Conservation (phyloP, 1,140 invertebrate genomes). For the Bombus sylvicola region DNA sequence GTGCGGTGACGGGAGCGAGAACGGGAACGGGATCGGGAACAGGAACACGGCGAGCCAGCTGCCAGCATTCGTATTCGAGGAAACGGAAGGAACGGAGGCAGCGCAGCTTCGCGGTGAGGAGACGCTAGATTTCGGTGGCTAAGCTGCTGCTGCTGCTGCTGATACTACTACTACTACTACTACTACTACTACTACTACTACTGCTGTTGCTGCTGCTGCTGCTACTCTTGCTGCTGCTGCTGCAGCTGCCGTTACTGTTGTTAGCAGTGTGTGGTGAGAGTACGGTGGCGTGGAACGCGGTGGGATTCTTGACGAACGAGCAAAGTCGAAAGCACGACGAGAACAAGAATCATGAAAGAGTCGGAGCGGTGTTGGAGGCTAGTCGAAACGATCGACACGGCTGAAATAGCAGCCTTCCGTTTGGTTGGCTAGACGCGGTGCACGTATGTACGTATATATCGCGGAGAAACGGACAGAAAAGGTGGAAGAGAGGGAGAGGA, state of each 20-base stretch:
- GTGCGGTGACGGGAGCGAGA: not conserved
- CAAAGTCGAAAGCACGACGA: not conserved
- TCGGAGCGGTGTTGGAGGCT: slow-evolving; percentile 29
- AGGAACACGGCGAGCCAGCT: not conserved
- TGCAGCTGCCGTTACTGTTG: not conserved
- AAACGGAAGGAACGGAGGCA: slow-evolving; percentile 12
- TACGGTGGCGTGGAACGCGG: not conserved
- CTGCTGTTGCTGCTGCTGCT: too few relatives aligned
- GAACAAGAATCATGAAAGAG: slow-evolving; percentile 50
- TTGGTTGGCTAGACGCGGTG: slow-evolving; percentile 48
- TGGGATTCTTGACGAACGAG: not conserved
- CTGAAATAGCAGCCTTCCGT: slow-evolving; percentile 39
- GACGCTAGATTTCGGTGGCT: not conserved
- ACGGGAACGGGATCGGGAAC: not conserved
- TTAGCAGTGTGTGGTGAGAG: not conserved
- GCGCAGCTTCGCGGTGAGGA: not conserved
- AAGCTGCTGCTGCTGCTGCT: too few relatives aligned
- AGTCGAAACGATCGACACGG: slow-evolving; percentile 29
- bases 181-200: too few relatives aligned
- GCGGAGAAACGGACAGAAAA: slow-evolving; percentile 40
- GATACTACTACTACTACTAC: too few relatives aligned
- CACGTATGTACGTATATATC: slow-evolving; percentile 38
- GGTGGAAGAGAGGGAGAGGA: slow-evolving; percentile 14
- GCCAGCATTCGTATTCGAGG: slow-evolving; percentile 19
- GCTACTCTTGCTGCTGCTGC: too few relatives aligned